phyloP scores from a whole-genome alignment of 2,797 vertebrate species.

The Diplodus sargus region DNA sequence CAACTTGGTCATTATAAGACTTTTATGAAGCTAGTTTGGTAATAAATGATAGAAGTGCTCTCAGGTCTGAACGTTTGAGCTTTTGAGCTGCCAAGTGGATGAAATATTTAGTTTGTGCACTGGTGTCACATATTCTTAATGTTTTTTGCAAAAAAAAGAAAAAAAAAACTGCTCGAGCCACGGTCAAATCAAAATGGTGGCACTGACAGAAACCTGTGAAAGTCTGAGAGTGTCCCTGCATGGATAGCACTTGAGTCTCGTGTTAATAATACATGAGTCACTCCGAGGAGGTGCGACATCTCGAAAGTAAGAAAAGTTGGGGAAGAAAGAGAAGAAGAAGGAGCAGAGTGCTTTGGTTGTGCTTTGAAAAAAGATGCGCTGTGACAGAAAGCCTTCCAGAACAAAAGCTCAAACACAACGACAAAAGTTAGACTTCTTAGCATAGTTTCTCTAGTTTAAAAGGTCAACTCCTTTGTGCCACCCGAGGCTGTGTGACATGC shows the following conservation, averaged over 20 bases:
- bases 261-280: constrained; percentile 82
- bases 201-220: constrained; percentile 72
- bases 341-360: constrained; percentile 43
- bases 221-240: constrained; percentile 72
- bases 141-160: constrained; percentile 54
- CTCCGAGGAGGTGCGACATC: constrained; percentile 61
- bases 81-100: constrained; percentile 48
- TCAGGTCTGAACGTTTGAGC: constrained; percentile 43
- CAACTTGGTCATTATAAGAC: constrained; percentile 55
- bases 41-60: constrained; percentile 62
- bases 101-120: constrained; percentile 72
- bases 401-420: constrained; percentile 17
- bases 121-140: constrained; percentile 69
- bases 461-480: constrained; percentile 61
- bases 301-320: constrained; percentile 42
- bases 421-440: constrained; percentile 33
- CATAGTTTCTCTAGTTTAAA: constrained; percentile 51
- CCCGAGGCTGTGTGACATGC: constrained; percentile 39
- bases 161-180: constrained; percentile 36
- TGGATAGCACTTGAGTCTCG: constrained; percentile 54
- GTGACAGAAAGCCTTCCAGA: constrained; percentile 20
- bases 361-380: constrained; percentile 35
- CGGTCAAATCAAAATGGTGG: constrained; percentile 76
- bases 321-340: constrained; percentile 11
- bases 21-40: constrained; percentile 53